Evolutionary conservation across 1,140 invertebrate species (phyloP), one percentile per base, ranked within the genome.

Genomic region (Nymphalis io): DNA sequence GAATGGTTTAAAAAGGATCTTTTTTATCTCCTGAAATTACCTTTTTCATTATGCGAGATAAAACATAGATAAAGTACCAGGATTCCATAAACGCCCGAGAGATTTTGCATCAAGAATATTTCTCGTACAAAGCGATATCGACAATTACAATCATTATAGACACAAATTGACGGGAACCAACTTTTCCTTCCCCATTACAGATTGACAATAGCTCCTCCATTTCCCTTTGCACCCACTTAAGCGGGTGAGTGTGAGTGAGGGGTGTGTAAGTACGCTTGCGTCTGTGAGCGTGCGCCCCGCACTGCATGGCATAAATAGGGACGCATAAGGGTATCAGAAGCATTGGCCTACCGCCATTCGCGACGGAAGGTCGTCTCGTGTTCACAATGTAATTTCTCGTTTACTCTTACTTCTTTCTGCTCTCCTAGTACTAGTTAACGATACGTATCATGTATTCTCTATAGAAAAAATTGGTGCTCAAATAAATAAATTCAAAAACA

Each of bases 391-490:
- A 76, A 80, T 81, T 77, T 76, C 64, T 78, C 76, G 63, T 73
- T 68, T 68, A 76, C 75, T 68, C 70, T 67, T 69, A 79, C 74
- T 77, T 72, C 73, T 72, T 78, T 79, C 81, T 79, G 69, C 72
- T 84, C 79, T 81, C 71, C 74, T 79, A 84, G 75, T 73, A 74
- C 69, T 74, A 75, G 70, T 74, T 83, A 86, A 86, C 82, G 72
- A 87, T 85, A 90, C 88, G 87, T 90, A 90, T 90, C 88, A 90
- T 89, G 83, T 82, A 85, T 84, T 80, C 75, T 86, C 73, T 88
- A 84, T 83, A 79, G 75, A 67, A 83, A 84, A 81, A 74, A 78
- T 89, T 87, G 88, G 88, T 90, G 88, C 88, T 90, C 85, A 89
- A 85, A 74, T n/a, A n/a, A n/a, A n/a, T n/a, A n/a, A n/a, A 33